phyloP scores from a whole-genome alignment of 2,888 invertebrate species.

The Drosophila neotestacea region DNA sequence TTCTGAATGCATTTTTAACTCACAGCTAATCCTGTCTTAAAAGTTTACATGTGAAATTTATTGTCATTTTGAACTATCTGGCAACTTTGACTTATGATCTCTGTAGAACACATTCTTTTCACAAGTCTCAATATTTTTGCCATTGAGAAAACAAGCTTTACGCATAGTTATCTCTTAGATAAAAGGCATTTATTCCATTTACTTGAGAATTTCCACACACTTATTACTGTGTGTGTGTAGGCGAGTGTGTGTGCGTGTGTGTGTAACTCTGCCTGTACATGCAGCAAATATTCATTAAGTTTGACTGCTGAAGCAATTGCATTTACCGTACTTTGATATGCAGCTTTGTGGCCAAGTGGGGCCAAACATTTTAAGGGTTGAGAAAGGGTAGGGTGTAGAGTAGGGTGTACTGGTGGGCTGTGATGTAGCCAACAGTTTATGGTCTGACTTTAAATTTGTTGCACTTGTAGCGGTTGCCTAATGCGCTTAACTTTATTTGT shows the following conservation, averaged over 20 bases:
- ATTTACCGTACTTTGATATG: slow-evolving; percentile 46
- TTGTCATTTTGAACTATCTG: slow-evolving; percentile 10
- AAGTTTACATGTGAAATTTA: background rate
- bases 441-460: slow-evolving; percentile 55
- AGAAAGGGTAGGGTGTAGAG: background rate
- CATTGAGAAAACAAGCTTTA: background rate
- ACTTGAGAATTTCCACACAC: slow-evolving; percentile 16
- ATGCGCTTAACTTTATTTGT: slow-evolving; percentile 50
- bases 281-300: slow-evolving; percentile 56
- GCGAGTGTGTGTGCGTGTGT: slow-evolving; percentile 10
- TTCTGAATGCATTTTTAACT: too few relatives aligned
- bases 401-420: slow-evolving; percentile 3
- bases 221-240: slow-evolving; percentile 7
- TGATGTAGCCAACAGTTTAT: slow-evolving; percentile 30
- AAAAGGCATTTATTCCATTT: slow-evolving; percentile 28
- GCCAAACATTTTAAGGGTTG: slow-evolving; percentile 5
- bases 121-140: background rate
- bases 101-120: background rate
- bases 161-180: slow-evolving; percentile 15
- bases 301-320: slow-evolving; percentile 56
- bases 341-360: slow-evolving; percentile 43
- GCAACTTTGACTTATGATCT: background rate
- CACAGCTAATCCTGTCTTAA: background rate
- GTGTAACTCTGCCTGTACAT: slow-evolving; percentile 22
- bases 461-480: slow-evolving; percentile 38